phyloP scores from a whole-genome alignment of 2,888 invertebrate species.

The Cartodere bifasciata region DNA sequence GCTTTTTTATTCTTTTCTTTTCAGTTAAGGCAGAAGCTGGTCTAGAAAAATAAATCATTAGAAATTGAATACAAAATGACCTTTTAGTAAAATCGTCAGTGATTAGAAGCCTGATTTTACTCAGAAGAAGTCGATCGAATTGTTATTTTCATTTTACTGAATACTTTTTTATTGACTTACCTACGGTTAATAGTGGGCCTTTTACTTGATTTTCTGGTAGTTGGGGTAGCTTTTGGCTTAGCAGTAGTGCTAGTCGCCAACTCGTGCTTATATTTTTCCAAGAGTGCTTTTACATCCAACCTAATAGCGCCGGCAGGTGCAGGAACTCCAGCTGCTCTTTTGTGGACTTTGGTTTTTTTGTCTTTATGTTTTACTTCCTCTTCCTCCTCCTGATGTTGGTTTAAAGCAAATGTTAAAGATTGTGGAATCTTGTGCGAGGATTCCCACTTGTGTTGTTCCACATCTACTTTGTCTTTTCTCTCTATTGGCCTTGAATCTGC shows the following conservation, averaged over 20 bases:
- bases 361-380: constrained; percentile 16
- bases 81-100: too few relatives aligned
- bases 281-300: constrained; percentile 26
- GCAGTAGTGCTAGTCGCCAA: constrained; percentile 23
- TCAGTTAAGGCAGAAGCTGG: too few relatives aligned
- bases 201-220: constrained; percentile 14
- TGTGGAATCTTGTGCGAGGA: constrained; percentile 59
- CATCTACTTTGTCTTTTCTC: constrained; percentile 26
- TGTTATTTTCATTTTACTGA: too few relatives aligned
- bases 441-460: constrained; percentile 42
- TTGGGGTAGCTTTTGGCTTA: constrained; percentile 31
- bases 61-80: too few relatives aligned
- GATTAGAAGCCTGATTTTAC: too few relatives aligned
- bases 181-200: constrained; percentile 8
- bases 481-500: constrained; percentile 28
- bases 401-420: constrained; percentile 29
- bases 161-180: too few relatives aligned
- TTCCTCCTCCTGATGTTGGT: constrained; percentile 27
- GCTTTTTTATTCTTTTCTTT: constrained; percentile 24
- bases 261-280: constrained; percentile 29
- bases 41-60: too few relatives aligned
- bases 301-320: constrained; percentile 34
- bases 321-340: constrained; percentile 27
- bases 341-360: constrained; percentile 17
- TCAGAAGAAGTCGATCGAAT: too few relatives aligned